phyloP scores from a whole-genome alignment of 2,888 invertebrate genomes.

The Ectemnius cavifrons region DNA sequence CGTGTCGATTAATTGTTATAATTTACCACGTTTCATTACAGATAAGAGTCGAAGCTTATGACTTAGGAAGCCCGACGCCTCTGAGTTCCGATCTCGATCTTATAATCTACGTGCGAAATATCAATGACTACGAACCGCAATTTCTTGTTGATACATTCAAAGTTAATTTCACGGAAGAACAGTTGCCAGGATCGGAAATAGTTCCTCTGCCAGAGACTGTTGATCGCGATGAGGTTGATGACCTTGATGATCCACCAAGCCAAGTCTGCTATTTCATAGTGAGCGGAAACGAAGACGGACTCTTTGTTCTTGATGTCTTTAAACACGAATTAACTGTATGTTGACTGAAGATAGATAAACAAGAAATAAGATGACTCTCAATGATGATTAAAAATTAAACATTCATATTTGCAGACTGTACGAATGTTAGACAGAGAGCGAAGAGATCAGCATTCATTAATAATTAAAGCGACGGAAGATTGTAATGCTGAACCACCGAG shows the following conservation, averaged over 20 bases:
- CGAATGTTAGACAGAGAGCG: constrained; percentile 88
- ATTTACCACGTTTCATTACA: constrained; percentile 69
- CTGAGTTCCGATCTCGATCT: constrained; percentile 92
- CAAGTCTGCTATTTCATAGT: constrained; percentile 96
- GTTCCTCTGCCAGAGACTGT: constrained; percentile 88
- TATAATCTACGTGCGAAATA: constrained; percentile 91
- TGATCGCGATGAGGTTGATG: constrained; percentile 91
- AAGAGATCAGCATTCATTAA: constrained; percentile 83
- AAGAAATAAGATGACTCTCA: not conserved
- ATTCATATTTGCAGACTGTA: constrained; percentile 74
- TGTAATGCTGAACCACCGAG: constrained; percentile 83
- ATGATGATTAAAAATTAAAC: not conserved
- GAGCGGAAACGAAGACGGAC: constrained; percentile 87
- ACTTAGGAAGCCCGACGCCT: constrained; percentile 91
- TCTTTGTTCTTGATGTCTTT: constrained; percentile 86
- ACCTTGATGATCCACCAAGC: constrained; percentile 88
- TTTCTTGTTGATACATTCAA: constrained; percentile 86
- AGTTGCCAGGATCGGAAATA: constrained; percentile 82
- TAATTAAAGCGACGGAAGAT: constrained; percentile 91
- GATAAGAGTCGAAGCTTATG: constrained; percentile 94
- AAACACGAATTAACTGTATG: constrained; percentile 85
- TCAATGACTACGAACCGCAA: constrained; percentile 93
- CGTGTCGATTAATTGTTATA: not conserved
- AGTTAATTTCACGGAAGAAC: constrained; percentile 85
- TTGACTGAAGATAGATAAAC: constrained; percentile 10